A percentile compares a stretch with the other conserved stretches of the same genome.
phyloP scores from a whole-genome alignment of 2,113 vertebrate genomes.

The Pteruthius melanotis region DNA sequence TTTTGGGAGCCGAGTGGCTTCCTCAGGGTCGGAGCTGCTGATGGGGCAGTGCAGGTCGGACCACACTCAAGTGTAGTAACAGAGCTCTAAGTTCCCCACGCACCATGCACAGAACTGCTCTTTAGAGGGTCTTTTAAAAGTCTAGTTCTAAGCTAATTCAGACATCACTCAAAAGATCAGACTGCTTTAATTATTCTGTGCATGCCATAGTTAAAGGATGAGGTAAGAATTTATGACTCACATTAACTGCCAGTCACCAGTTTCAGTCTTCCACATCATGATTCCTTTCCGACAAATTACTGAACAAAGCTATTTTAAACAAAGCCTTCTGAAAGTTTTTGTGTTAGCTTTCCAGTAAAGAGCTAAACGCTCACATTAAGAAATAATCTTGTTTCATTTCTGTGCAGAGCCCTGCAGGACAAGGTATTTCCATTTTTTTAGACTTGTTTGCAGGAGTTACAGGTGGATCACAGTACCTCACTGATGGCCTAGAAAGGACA shows the following conservation, averaged over 20 bases:
- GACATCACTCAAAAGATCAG: conserved; percentile 49
- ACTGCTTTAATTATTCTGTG: conserved; percentile 58
- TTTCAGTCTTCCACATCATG: conserved; percentile 7
- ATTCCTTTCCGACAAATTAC: neutral
- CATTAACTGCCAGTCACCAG: conserved; percentile 34
- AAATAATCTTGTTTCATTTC: neutral
- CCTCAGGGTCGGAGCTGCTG: neutral
- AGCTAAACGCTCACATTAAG: neutral
- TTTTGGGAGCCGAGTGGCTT: neutral
- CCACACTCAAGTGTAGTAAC: accelerated
- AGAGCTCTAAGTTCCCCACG: neutral
- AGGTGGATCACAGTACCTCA: neutral
- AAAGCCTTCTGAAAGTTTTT: neutral
- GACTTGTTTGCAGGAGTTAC: neutral
- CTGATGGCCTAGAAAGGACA: neutral
- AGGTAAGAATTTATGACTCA: conserved; percentile 61
- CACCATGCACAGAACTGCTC: conserved; percentile 11
- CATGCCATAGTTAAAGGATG: conserved; percentile 34
- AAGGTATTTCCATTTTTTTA: neutral
- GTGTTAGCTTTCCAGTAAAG: neutral
- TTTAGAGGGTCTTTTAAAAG: neutral
- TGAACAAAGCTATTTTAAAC: neutral
- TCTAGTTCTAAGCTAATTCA: conserved; percentile 10
- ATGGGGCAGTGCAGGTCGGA: neutral
- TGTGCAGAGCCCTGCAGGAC: neutral